phyloP scores from a whole-genome alignment of 2,113 vertebrate species.

The Poeciliopsis turrubarensis region DNA sequence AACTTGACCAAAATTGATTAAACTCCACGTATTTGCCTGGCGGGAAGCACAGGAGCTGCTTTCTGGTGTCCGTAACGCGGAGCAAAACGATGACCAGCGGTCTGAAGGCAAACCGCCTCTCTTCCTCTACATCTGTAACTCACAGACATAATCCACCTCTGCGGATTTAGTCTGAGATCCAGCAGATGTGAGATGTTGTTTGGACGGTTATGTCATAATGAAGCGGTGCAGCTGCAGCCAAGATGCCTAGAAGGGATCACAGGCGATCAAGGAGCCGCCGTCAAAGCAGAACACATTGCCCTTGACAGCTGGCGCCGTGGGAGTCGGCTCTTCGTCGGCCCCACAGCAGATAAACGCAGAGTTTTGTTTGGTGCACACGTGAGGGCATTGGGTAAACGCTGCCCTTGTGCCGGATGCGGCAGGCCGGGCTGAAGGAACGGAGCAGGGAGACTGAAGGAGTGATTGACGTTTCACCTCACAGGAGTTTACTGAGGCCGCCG shows the following conservation, averaged over 20 bases:
- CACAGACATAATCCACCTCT: conserved; percentile 40
- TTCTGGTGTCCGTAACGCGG: background rate
- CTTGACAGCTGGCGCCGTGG: conserved; percentile 65
- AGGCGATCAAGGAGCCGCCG: conserved; percentile 70
- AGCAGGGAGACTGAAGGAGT: conserved; percentile 15
- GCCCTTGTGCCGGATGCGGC: conserved; percentile 36
- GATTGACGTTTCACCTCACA: conserved; percentile 15
- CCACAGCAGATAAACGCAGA: conserved; percentile 55
- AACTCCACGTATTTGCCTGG: background rate
- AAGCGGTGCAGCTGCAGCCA: conserved; percentile 61
- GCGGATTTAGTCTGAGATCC: conserved; percentile 43
- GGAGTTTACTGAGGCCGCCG: background rate
- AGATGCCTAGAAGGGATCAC: conserved; percentile 71
- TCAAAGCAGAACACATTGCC: conserved; percentile 66
- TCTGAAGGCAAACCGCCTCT: conserved; percentile 14
- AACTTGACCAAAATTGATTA: background rate
- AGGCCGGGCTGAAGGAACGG: conserved; percentile 21
- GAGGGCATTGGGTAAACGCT: conserved; percentile 5
- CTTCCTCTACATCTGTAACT: conserved; percentile 19
- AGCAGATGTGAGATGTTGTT: conserved; percentile 52
- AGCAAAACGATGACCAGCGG: conserved; percentile 11
- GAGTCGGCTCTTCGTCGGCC: conserved; percentile 43
- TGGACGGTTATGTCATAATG: conserved; percentile 67
- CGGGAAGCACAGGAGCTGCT: background rate
- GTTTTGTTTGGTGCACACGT: conserved; percentile 34